A percentile compares a stretch with the other conserved stretches of the same genome.
Conservation (phyloP, 2,888 invertebrate species). For the Sminthurides aquaticus region DNA sequence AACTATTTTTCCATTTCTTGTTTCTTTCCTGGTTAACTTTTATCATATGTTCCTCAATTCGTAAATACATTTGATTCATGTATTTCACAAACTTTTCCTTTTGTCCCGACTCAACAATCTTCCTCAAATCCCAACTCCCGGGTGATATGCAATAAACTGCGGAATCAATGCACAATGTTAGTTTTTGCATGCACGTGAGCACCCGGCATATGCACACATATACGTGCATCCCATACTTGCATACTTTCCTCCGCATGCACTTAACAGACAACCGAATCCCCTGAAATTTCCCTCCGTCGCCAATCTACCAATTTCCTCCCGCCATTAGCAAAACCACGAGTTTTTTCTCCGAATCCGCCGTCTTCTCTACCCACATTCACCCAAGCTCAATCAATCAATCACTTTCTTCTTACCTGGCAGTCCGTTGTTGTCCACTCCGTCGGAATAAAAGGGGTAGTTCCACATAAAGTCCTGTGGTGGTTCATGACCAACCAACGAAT, state of each 20-base stretch:
- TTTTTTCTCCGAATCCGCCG: too few relatives aligned
- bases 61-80: conserved; percentile 16
- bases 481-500: not conserved
- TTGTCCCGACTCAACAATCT: conserved; percentile 15
- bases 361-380: too few relatives aligned
- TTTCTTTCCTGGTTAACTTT: conserved; percentile 13
- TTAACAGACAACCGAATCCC: too few relatives aligned
- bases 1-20: not conserved
- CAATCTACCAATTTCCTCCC: too few relatives aligned
- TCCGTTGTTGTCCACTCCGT: conserved; percentile 17
- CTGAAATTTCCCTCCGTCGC: too few relatives aligned
- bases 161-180: too few relatives aligned
- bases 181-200: too few relatives aligned
- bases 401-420: conserved; percentile 14
- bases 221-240: too few relatives aligned
- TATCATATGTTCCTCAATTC: conserved; percentile 19
- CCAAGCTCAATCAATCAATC: too few relatives aligned
- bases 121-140: conserved; percentile 15
- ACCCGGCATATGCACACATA: too few relatives aligned
- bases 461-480: conserved; percentile 11
- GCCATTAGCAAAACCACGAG: too few relatives aligned
- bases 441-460: conserved; percentile 18
- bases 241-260: too few relatives aligned
- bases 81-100: conserved; percentile 20
- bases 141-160: conserved; percentile 14